Evolutionary conservation across 2,888 invertebrate species (phyloP).

Genomic region (Brassicogethes aeneus): DNA sequence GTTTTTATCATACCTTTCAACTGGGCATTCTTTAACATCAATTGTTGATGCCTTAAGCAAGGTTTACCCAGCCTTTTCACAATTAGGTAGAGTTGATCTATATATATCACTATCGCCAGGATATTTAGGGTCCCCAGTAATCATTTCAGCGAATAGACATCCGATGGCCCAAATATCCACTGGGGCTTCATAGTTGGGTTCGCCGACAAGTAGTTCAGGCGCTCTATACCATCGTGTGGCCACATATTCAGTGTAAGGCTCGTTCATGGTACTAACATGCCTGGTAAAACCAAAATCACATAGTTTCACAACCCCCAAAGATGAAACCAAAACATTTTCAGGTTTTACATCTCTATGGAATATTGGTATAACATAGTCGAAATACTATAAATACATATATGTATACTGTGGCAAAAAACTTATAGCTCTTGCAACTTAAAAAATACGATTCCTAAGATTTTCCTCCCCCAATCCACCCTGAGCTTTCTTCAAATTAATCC

Average conservation of each 20-base stretch:
- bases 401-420: slow-evolving; percentile 77
- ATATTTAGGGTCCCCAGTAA: slow-evolving; percentile 78
- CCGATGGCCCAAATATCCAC: slow-evolving; percentile 87
- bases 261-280: slow-evolving; percentile 59
- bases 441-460: slow-evolving; percentile 64
- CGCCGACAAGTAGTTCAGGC: slow-evolving; percentile 77
- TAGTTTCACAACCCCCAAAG: slow-evolving; percentile 74
- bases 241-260: slow-evolving; percentile 82
- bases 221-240: slow-evolving; percentile 76
- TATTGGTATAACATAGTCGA: slow-evolving; percentile 48
- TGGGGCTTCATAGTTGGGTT: slow-evolving; percentile 60
- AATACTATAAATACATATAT: too few species aligned
- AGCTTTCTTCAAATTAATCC: slow-evolving; percentile 69
- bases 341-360: slow-evolving; percentile 87
- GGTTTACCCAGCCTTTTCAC: slow-evolving; percentile 62
- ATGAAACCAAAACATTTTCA: slow-evolving; percentile 78
- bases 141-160: slow-evolving; percentile 76
- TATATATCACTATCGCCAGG: slow-evolving; percentile 86
- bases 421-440: slow-evolving; percentile 71
- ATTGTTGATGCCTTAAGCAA: slow-evolving; percentile 40
- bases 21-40: slow-evolving; percentile 41
- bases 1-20: slow-evolving; percentile 38
- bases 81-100: slow-evolving; percentile 78
- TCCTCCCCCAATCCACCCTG: slow-evolving; percentile 65
- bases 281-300: slow-evolving; percentile 88